Conservation (phyloP, 23 tunicate genomes). For the Corella eumyota region DNA sequence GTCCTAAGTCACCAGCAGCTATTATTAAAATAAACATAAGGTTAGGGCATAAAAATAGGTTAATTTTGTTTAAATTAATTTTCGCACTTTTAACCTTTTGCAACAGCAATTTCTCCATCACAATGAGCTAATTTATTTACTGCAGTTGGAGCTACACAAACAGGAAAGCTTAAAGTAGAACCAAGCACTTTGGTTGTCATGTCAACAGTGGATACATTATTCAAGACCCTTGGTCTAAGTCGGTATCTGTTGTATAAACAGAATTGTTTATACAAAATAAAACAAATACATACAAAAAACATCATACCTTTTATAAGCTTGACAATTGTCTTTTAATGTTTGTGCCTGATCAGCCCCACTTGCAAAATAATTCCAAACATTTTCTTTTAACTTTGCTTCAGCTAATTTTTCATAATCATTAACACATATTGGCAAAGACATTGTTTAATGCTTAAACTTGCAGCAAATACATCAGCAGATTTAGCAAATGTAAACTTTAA, state of each 20-base stretch:
- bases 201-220: conserved; percentile 40
- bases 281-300: neutral
- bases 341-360: conserved; percentile 21
- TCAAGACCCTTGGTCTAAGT: conserved; percentile 38
- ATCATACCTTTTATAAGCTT: conserved; percentile 14
- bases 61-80: no score
- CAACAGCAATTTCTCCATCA: conserved; percentile 24
- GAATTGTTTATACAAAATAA: no score
- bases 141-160: conserved; percentile 39
- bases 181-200: conserved; percentile 26
- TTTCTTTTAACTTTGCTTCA: neutral
- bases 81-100: no score
- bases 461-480: no score
- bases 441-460: no score
- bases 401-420: conserved; percentile 27
- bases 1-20: conserved; percentile 37
- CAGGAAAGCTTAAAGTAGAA: conserved; percentile 14
- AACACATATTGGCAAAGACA: conserved; percentile 6
- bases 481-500: no score
- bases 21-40: no score
- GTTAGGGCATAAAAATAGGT: no score
- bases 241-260: conserved; percentile 40
- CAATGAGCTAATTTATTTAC: conserved; percentile 24
- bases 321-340: conserved; percentile 25
- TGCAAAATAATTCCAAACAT: conserved; percentile 7